A percentile compares a stretch with the other conserved stretches of the same genome.
Evolutionary conservation across 2,113 vertebrate genomes (phyloP).

Genomic region (Grammomys dolichurus): DNA sequence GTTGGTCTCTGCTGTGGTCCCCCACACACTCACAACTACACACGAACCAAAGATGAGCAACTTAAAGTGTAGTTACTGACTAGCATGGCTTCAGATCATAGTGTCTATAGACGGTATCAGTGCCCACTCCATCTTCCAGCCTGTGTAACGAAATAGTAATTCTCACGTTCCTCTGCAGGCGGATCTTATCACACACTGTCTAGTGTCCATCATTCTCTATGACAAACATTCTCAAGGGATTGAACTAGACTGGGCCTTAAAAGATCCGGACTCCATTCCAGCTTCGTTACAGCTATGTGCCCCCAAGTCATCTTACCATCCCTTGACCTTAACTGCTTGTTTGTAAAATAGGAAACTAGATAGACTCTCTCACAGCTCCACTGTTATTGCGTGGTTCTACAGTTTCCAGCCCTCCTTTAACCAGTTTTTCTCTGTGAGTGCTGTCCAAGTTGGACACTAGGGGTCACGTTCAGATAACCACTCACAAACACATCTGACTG

Average conservation of each 20-base stretch:
- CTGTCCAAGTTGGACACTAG: constrained; percentile 83
- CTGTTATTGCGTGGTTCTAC: background rate
- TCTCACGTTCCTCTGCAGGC: background rate
- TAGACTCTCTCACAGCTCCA: background rate
- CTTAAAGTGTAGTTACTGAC: constrained; percentile 53
- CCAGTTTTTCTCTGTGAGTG: constrained; percentile 61
- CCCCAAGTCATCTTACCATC: background rate
- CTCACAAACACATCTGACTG: constrained; percentile 38
- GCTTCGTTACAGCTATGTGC: background rate
- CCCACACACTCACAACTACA: background rate
- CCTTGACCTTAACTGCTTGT: background rate
- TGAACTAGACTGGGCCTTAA: background rate
- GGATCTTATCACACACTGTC: background rate
- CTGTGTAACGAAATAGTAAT: background rate
- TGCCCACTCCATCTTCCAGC: constrained; percentile 20
- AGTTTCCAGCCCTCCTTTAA: background rate
- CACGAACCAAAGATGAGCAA: background rate
- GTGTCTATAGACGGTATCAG: background rate
- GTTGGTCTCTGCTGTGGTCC: background rate
- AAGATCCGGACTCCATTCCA: background rate
- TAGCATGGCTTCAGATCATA: background rate
- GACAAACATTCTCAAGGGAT: background rate
- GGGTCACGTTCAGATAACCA: constrained; percentile 86
- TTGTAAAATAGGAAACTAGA: constrained; percentile 24
- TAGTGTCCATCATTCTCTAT: background rate